Percentiles rank a stretch among this genome's conserved stretches.
Evolutionary conservation across 2,888 invertebrate genomes (phyloP).

Genomic region (Yponomeuta cagnagella): DNA sequence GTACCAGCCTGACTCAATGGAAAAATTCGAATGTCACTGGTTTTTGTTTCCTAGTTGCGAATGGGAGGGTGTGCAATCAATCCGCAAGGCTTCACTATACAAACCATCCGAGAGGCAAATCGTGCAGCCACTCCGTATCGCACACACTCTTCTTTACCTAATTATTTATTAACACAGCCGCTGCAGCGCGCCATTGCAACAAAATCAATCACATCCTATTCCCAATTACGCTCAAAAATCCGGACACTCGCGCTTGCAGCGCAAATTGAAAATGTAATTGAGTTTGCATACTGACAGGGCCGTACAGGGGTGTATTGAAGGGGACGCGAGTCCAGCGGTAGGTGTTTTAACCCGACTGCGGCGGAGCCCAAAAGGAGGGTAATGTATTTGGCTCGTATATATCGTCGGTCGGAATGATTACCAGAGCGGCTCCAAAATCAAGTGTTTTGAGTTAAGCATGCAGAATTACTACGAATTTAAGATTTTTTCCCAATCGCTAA

Average conservation of each 20-base stretch:
- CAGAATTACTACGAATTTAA: no score
- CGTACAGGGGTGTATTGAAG: conserved; percentile 18
- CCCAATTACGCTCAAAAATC: conserved; percentile 31
- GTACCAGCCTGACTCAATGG: no score
- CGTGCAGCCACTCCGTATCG: background rate
- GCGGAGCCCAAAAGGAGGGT: no score
- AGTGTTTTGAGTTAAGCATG: no score
- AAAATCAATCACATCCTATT: conserved; percentile 30
- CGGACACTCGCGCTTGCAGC: conserved; percentile 26
- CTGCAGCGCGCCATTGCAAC: conserved; percentile 4
- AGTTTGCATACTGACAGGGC: conserved; percentile 36
- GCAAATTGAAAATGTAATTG: conserved; percentile 49
- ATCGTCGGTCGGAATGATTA: no score
- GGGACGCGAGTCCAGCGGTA: background rate
- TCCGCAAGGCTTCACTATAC: background rate
- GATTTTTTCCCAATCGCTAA: no score
- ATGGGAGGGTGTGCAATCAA: background rate
- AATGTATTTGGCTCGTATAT: no score
- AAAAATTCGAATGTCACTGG: no score
- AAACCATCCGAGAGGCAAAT: background rate
- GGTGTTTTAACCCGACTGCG: no score
- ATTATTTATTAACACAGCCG: background rate
- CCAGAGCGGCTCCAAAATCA: no score
- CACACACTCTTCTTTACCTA: background rate
- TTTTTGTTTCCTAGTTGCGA: no score